phyloP scores from a whole-genome alignment of 37 sponge, comb jelly and placozoan genomes.

The Diacarnus erythraeanus region DNA sequence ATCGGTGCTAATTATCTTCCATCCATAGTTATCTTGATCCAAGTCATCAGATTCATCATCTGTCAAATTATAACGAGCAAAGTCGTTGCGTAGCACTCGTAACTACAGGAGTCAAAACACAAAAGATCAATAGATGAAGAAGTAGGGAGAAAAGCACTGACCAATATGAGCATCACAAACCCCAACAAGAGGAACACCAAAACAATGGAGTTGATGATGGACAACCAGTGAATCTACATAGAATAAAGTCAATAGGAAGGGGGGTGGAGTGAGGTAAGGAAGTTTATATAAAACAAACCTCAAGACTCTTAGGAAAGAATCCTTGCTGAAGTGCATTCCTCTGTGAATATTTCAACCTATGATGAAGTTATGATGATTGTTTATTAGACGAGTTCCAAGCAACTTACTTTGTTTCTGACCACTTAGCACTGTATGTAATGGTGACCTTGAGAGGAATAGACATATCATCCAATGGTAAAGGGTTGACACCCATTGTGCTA shows the following conservation, averaged over 20 bases:
- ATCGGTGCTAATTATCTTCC: conserved; percentile 89
- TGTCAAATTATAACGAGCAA: conserved; percentile 79
- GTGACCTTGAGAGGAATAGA: conserved; percentile 67
- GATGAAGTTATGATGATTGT: background rate
- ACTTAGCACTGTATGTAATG: conserved; percentile 78
- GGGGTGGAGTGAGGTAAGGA: background rate
- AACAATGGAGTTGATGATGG: conserved; percentile 89
- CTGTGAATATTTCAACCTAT: conserved; percentile 30
- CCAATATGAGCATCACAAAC: conserved; percentile 84
- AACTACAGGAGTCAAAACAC: conserved; percentile 29
- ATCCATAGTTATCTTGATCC: conserved; percentile 88
- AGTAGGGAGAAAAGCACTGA: conserved; percentile 17
- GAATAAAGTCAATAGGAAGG: too few relatives aligned
- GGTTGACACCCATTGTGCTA: conserved; percentile 60
- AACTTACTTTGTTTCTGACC: conserved; percentile 72
- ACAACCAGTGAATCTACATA: conserved; percentile 93
- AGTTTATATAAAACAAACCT: conserved; percentile 33
- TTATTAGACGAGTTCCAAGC: background rate
- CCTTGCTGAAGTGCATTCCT: conserved; percentile 33
- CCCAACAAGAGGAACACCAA: conserved; percentile 83
- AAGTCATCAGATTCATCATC: conserved; percentile 71
- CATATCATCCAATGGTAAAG: conserved; percentile 68
- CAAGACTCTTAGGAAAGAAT: conserved; percentile 65
- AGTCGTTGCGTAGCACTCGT: conserved; percentile 79
- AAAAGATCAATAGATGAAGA: conserved; percentile 4